Percentiles rank a stretch among this genome's conserved stretches.
phyloP scores from a whole-genome alignment of 35 echinoderm and acorn worm genomes.

The Holothuria glaberrima region DNA sequence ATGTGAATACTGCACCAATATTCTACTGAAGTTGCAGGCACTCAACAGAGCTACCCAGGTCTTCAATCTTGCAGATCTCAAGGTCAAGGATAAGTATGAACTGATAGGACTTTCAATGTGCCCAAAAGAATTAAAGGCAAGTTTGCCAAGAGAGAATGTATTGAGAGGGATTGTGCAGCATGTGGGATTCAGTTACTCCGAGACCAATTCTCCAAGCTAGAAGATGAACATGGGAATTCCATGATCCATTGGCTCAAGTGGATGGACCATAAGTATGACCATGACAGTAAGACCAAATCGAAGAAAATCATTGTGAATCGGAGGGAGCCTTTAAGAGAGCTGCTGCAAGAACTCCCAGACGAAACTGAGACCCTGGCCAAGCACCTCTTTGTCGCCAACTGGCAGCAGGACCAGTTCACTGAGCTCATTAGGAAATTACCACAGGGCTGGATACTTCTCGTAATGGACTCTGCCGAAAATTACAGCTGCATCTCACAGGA shows the following conservation, averaged over 20 bases:
- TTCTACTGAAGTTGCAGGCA: conserved; percentile 33
- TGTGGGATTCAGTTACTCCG: conserved; percentile 30
- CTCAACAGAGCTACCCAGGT: conserved; percentile 24
- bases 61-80: not conserved
- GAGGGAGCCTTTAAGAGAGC: not conserved
- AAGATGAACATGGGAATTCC: conserved; percentile 29
- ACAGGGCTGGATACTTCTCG: conserved; percentile 43
- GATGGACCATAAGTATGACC: conserved; percentile 3
- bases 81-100: conserved; percentile 50
- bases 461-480: conserved; percentile 57
- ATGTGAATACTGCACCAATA: conserved; percentile 33
- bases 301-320: conserved; percentile 27
- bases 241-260: conserved; percentile 50
- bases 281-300: not conserved
- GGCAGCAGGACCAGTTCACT: conserved; percentile 53
- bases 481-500: conserved; percentile 42
- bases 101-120: conserved; percentile 38
- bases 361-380: conserved; percentile 46
- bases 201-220: not conserved
- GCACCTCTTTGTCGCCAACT: conserved; percentile 67
- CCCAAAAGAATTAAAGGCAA: not conserved
- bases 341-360: conserved; percentile 28
- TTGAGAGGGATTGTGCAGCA: not conserved
- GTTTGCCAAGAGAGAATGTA: not conserved
- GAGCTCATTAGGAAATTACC: conserved; percentile 7